Base-by-base conservation (phyloP, 2,797 vertebrate species). In the Pterois miles region DNA sequence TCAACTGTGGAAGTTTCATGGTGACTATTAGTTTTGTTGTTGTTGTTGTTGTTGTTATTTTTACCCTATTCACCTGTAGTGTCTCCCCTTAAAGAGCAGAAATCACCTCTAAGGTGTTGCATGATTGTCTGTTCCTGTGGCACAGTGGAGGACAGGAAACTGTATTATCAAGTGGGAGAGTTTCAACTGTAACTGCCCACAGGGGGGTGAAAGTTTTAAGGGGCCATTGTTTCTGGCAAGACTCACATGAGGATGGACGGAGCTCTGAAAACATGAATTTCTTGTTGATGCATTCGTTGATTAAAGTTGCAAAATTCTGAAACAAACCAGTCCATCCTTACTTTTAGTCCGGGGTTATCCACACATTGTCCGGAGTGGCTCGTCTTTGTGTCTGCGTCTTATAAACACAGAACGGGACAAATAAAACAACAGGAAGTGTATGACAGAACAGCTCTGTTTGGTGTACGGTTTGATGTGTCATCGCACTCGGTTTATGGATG, bases 361-460 rank as follows among this genome's bases (percentile, higher is more conserved):
- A 71, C 71, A 81, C 74, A 83, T 83, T 80, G 81, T 89, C 81
- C 74, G 60, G 46, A 83, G 8, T 43, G 29, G 74, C 80, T 86
- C 71, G 78, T 84, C 87, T 92, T 91, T 92, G 87, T 92, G 90
- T 94, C 90, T 92, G 76, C 84, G 22, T 86, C 70, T 75, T 71
- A 77, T 91, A 92, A 93, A 94, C 94, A 92, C 59, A 76, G 68
- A 72, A 71, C 64, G 38, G 75, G 78, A 86, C 87, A 93, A 94
- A 92, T 90, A 90, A 91, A 90, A 90, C 88, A 90, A 92, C 93
- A 94, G 95, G 94, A 95, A 95, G 93, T 89, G 92, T 90, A 85
- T 94, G 88, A 92, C 88, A 90, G 82, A 83, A 84, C 75, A 78
- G 80, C 73, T 92, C 86, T 92, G 91, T 90, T 92, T 93, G 92